Evolutionary conservation across 2,888 invertebrate species (phyloP).

Genomic region (Sphecodes monilicornis): DNA sequence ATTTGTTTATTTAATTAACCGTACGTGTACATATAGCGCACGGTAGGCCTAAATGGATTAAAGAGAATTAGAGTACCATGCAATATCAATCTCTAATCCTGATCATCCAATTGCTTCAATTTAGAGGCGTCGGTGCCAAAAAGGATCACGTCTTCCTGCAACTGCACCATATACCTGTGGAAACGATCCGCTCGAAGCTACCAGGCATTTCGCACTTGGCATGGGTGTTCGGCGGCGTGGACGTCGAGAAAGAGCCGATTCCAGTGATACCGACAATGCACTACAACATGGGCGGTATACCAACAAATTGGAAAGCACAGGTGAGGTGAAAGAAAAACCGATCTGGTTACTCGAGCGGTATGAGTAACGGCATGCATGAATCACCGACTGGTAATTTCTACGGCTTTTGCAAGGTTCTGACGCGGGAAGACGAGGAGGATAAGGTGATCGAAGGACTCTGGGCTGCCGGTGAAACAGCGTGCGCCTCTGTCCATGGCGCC

Average conservation of each 20-base stretch:
- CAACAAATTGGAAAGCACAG: slow-evolving; percentile 98
- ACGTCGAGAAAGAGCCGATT: slow-evolving; percentile 98
- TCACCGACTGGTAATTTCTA: slow-evolving; percentile 7
- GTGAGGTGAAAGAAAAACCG: slow-evolving; percentile 53
- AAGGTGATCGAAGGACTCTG: slow-evolving; percentile 93
- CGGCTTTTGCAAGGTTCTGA: slow-evolving; percentile 85
- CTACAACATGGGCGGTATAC: slow-evolving; percentile 99
- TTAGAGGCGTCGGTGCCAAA: slow-evolving; percentile 95
- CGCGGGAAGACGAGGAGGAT: slow-evolving; percentile 87
- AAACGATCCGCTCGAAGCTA: slow-evolving; percentile 91
- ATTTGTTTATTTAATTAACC: too few species aligned
- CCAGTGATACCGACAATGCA: slow-evolving; percentile 99
- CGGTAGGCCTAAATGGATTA: too few species aligned
- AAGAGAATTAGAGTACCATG: neutral
- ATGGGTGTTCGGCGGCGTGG: slow-evolving; percentile 99
- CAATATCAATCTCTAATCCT: neutral
- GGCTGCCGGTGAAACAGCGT: slow-evolving; percentile 97
- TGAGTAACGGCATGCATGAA: neutral
- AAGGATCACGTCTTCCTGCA: slow-evolving; percentile 98
- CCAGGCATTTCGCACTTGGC: slow-evolving; percentile 99
- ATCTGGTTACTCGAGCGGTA: neutral
- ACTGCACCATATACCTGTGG: slow-evolving; percentile 96
- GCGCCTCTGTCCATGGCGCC: slow-evolving; percentile 99
- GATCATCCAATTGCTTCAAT: neutral
- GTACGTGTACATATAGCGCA: too few species aligned